Evolutionary conservation across 2,113 vertebrate genomes (phyloP).

Genomic region (Xiphophorus hellerii): DNA sequence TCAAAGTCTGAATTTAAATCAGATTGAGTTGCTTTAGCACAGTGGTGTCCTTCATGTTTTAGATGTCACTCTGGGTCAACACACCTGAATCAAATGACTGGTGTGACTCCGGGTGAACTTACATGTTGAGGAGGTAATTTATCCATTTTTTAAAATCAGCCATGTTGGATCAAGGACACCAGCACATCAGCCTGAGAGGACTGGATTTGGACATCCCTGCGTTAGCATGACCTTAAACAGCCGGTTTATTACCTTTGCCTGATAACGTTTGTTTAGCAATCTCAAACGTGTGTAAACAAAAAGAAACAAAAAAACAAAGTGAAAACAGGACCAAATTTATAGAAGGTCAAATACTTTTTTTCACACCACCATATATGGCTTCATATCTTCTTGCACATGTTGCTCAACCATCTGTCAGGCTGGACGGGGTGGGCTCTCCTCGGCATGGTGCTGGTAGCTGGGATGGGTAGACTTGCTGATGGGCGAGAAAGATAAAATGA

Average conservation of each 20-base stretch:
- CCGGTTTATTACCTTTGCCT: no score
- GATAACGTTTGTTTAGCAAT: background rate
- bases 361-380: background rate
- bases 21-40: background rate
- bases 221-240: background rate
- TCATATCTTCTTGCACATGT: conserved; percentile 30
- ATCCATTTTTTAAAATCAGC: no score
- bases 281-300: background rate
- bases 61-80: no score
- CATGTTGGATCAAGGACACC: no score
- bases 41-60: no score
- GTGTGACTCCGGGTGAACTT: no score
- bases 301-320: no score
- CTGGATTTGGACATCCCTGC: no score
- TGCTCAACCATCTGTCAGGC: conserved; percentile 64
- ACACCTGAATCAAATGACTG: no score
- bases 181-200: no score
- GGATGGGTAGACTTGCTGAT: conserved; percentile 19
- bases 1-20: background rate
- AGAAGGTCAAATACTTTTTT: background rate
- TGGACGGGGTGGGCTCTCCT: conserved; percentile 48
- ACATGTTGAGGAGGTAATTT: no score
- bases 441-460: conserved; percentile 45
- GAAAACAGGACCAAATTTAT: background rate
- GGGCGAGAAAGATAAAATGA: conserved; percentile 7